These are phyloP conservation scores for Lerema accius DNA, from an alignment of 1,140 invertebrate genomes.

Conservation along the genomic window DNA sequence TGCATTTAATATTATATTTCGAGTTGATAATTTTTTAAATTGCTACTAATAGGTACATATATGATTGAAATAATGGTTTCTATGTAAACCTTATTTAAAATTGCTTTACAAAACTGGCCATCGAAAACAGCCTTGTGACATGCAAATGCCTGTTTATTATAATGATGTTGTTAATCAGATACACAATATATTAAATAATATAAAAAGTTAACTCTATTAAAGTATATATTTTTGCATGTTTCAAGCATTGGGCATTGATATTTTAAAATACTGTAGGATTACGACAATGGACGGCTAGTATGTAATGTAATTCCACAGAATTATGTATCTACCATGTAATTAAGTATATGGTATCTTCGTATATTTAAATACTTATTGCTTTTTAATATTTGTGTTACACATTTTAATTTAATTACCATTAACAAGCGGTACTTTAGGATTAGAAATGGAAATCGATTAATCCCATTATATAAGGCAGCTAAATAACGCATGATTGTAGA, in stretches of 20 bases:
- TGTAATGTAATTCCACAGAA: slow-evolving; percentile 14
- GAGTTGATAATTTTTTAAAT: too few relatives aligned
- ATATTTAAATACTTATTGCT: neutral
- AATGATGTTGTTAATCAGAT: neutral
- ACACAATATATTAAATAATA: neutral
- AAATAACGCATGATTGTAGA: too few relatives aligned
- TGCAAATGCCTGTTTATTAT: neutral
- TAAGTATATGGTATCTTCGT: neutral
- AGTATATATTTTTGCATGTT: slow-evolving; percentile 30
- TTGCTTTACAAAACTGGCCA: neutral
- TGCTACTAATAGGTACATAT: too few relatives aligned
- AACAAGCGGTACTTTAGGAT: too few relatives aligned
- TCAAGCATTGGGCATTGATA: slow-evolving; percentile 14
- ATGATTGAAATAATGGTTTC: too few relatives aligned
- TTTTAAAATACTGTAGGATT: slow-evolving; percentile 11
- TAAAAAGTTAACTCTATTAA: slow-evolving; percentile 1
- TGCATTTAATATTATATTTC: neutral
- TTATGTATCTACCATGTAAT: neutral
- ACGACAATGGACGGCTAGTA: neutral
- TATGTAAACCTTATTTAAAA: too few relatives aligned
- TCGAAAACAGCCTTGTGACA: neutral
- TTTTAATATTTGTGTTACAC: neutral
- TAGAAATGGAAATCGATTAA: too few relatives aligned
- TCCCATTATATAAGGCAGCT: too few relatives aligned
- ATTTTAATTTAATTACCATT: slow-evolving; percentile 2